Percentiles rank a stretch among this genome's conserved stretches.
Evolutionary conservation across 2,797 vertebrate genomes (phyloP).

Genomic region (Myotis myotis): DNA sequence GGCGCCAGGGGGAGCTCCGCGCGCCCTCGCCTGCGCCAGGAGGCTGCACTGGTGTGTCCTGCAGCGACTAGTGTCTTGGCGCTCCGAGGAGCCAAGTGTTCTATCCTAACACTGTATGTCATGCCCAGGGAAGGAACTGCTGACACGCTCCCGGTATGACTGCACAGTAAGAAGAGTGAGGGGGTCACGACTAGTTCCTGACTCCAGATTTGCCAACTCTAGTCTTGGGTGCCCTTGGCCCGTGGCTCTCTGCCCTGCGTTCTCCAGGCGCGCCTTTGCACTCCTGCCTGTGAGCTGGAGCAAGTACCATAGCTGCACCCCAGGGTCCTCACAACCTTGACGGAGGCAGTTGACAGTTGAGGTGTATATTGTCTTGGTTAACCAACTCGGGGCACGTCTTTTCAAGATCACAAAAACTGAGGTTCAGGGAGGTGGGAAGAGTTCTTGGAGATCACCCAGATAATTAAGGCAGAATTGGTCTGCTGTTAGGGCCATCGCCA

Average conservation of each 20-base stretch:
- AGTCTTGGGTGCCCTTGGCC: neutral
- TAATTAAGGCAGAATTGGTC: neutral
- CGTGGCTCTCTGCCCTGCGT: neutral
- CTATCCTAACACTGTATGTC: neutral
- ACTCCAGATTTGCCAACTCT: neutral
- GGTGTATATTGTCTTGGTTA: neutral
- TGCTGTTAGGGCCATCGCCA: neutral
- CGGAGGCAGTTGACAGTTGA: neutral
- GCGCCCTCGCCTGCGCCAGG: neutral
- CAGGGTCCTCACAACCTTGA: too few species aligned
- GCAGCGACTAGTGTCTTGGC: neutral
- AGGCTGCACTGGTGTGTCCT: neutral
- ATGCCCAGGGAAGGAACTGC: neutral
- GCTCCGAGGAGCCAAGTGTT: neutral
- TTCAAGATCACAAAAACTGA: neutral
- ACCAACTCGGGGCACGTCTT: neutral
- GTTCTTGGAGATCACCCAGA: neutral
- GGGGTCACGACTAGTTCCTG: neutral
- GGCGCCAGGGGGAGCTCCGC: neutral
- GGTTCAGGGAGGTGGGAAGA: neutral
- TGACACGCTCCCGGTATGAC: neutral
- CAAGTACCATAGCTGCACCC: neutral
- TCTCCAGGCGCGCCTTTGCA: neutral
- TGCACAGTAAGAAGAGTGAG: neutral
- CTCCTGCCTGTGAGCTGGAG: neutral